Percentiles rank a stretch among this genome's conserved stretches.
These are phyloP conservation scores for Zaprionus camerounensis DNA, from an alignment of 1,140 invertebrate genomes.

Conservation along the genomic window DNA sequence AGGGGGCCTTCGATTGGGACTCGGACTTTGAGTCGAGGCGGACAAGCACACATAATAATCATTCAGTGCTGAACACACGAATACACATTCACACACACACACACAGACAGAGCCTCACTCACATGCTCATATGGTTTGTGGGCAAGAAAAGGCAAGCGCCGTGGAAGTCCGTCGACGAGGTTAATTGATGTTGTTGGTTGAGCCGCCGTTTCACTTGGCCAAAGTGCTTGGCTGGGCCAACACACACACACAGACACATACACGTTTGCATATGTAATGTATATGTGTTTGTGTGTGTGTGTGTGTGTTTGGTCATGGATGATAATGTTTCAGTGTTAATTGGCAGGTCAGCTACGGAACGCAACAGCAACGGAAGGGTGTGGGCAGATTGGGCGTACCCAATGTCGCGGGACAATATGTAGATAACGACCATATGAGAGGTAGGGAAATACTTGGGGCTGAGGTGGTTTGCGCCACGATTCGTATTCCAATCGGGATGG, in stretches of 20 bases:
- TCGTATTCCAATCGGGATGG: conserved; percentile 10
- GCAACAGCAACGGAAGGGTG: neutral
- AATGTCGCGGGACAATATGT: conserved; percentile 29
- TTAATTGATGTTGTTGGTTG: conserved; percentile 62
- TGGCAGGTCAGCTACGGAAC: conserved; percentile 29
- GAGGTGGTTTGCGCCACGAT: neutral
- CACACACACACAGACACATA: conserved; percentile 6
- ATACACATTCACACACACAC: neutral
- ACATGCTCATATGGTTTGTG: conserved; percentile 11
- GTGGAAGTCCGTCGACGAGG: conserved; percentile 41
- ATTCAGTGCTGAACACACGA: conserved; percentile 5
- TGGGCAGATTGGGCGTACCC: neutral
- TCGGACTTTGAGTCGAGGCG: conserved; percentile 9
- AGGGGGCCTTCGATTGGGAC: neutral
- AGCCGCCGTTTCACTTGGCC: conserved; percentile 39
- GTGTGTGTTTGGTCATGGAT: conserved; percentile 25
- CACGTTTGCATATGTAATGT: neutral
- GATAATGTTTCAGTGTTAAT: conserved; percentile 54
- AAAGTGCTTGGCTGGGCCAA: conserved; percentile 39
- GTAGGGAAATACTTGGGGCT: neutral
- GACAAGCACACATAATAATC: conserved; percentile 35
- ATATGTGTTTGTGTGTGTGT: neutral
- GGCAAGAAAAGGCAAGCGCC: conserved; percentile 15
- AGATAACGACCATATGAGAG: conserved; percentile 17
- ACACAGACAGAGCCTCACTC: neutral